These are phyloP conservation scores for Prunella strophiata DNA, from an alignment of 2,797 vertebrate species.

Conservation along the genomic window DNA sequence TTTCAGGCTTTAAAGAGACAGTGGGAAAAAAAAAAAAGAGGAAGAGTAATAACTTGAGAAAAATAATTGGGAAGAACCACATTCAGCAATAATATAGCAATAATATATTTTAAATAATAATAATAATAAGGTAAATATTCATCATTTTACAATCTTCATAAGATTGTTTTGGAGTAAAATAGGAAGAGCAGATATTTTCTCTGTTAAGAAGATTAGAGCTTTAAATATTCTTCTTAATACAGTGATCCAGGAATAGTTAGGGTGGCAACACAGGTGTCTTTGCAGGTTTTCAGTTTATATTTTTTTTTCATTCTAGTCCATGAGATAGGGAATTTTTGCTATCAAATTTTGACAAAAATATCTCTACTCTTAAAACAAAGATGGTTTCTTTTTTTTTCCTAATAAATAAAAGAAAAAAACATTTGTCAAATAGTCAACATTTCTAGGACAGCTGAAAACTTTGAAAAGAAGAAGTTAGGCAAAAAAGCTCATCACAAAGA, in stretches of 20 bases:
- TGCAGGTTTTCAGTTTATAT: not conserved
- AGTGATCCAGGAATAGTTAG: not conserved
- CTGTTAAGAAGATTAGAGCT: not conserved
- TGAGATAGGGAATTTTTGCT: not conserved
- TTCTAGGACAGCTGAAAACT: not conserved
- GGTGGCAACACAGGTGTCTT: not conserved
- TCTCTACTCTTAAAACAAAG: not conserved
- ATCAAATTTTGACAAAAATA: not conserved
- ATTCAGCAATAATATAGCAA: not conserved
- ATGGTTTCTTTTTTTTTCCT: not conserved
- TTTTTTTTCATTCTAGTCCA: not conserved
- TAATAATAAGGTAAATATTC: constrained; percentile 32
- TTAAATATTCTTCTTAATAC: not conserved
- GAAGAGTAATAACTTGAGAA: constrained; percentile 14
- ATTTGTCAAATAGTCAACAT: not conserved
- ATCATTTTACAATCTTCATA: not conserved
- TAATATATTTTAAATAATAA: not conserved
- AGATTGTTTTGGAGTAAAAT: constrained; percentile 1
- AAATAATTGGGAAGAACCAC: constrained; percentile 10
- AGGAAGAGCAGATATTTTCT: not conserved
- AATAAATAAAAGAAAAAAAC: not conserved
- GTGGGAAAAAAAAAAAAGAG: not conserved
- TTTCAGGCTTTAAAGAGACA: constrained; percentile 50
- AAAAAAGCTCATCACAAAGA: not conserved
- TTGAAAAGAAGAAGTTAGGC: not conserved